Evolutionary conservation across 1,140 invertebrate species (phyloP).

Genomic region (Drosophila parabipectinata): DNA sequence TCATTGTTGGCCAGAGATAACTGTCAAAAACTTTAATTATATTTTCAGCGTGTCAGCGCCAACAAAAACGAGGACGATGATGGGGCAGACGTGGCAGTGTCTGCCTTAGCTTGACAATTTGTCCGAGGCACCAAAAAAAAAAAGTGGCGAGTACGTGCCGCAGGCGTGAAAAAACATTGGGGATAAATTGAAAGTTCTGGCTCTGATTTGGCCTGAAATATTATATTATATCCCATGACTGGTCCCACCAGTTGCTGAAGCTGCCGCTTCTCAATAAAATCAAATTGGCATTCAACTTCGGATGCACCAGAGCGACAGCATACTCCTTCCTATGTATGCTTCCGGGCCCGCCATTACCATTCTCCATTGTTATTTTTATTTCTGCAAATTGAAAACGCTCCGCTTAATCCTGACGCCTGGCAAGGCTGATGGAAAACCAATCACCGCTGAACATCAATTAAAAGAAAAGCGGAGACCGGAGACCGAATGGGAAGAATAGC

Average conservation of each 20-base stretch:
- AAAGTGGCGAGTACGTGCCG: conserved; percentile 55
- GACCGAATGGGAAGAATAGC: conserved; percentile 12
- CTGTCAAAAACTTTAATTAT: conserved; percentile 83
- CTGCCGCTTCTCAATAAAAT: conserved; percentile 56
- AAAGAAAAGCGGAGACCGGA: conserved; percentile 23
- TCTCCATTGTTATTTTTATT: conserved; percentile 52
- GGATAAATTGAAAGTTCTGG: conserved; percentile 25
- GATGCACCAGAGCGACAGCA: conserved; percentile 2
- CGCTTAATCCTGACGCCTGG: conserved; percentile 60
- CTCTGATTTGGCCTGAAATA: conserved; percentile 57
- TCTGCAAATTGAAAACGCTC: conserved; percentile 69
- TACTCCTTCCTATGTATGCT: background rate
- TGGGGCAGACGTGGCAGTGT: conserved; percentile 13
- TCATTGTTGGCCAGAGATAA: conserved; percentile 73
- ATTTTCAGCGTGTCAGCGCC: conserved; percentile 68
- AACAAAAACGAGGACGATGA: conserved; percentile 16
- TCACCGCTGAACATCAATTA: conserved; percentile 57
- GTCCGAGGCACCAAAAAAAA: conserved; percentile 15
- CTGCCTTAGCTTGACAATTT: conserved; percentile 48
- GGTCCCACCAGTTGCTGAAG: conserved; percentile 71
- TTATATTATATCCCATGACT: conserved; percentile 70
- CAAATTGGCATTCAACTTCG: conserved; percentile 72
- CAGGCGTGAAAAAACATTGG: conserved; percentile 30
- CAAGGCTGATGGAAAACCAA: conserved; percentile 59
- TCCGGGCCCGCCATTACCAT: conserved; percentile 1